Conservation (phyloP, 2,797 vertebrate genomes). For the Muraenolepis orangiensis region DNA sequence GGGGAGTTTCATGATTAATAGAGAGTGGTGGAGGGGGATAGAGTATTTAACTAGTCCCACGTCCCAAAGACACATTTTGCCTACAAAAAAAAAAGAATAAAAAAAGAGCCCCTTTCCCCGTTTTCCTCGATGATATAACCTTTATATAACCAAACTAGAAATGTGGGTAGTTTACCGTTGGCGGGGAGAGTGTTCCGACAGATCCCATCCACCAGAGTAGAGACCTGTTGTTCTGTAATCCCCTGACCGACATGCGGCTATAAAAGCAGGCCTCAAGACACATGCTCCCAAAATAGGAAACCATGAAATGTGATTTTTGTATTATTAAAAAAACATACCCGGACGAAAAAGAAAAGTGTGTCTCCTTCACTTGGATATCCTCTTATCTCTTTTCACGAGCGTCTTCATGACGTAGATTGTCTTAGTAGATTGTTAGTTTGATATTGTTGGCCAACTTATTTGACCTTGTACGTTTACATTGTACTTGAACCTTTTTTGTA, state of each 20-base stretch:
- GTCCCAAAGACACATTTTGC: constrained; percentile 37
- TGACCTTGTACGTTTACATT: no score
- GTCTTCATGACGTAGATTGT: no score
- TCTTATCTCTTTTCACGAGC: no score
- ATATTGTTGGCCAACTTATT: no score
- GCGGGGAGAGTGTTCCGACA: constrained; percentile 37
- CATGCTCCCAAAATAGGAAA: constrained; percentile 6
- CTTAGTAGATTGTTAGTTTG: no score
- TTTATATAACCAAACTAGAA: constrained; percentile 53
- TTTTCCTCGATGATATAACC: constrained; percentile 52
- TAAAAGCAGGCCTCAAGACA: constrained; percentile 17
- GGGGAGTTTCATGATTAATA: constrained; percentile 60
- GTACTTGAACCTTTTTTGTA: no score
- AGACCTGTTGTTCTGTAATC: constrained; percentile 16
- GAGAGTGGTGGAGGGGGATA: constrained; percentile 46
- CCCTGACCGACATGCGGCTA: constrained; percentile 23
- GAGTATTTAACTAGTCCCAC: constrained; percentile 53
- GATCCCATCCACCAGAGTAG: constrained; percentile 47
- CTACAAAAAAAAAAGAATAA: no score
- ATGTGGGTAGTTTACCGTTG: constrained; percentile 24
- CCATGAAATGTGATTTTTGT: constrained; percentile 8
- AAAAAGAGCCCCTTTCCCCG: constrained; percentile 35
- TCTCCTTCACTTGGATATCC: no score
- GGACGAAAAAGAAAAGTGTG: not conserved
- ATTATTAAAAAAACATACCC: not conserved